phyloP scores from a whole-genome alignment of 2,113 vertebrate species.

The Bubo bubo region DNA sequence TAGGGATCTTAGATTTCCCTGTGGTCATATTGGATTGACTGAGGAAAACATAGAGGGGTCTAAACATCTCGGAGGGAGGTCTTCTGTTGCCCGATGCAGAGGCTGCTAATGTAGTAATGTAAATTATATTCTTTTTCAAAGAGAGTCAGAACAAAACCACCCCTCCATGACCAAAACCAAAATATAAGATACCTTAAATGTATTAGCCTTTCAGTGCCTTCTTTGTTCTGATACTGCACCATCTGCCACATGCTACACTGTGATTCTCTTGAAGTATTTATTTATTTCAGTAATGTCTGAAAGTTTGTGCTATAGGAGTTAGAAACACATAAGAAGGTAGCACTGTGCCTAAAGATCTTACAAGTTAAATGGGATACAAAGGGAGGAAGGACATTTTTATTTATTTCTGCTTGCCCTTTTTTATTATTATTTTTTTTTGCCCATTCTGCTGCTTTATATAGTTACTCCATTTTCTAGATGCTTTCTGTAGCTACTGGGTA shows the following conservation, averaged over 20 bases:
- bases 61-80: conserved; percentile 23
- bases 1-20: background rate
- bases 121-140: background rate
- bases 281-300: background rate
- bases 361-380: background rate
- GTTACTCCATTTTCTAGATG: background rate
- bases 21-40: background rate
- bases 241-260: background rate
- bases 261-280: background rate
- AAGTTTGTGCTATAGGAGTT: background rate
- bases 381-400: background rate
- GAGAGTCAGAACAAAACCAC: background rate
- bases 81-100: background rate
- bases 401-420: background rate
- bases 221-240: background rate
- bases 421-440: background rate
- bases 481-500: background rate
- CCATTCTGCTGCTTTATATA: background rate
- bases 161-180: background rate
- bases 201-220: background rate
- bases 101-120: background rate
- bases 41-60: background rate
- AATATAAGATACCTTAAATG: background rate
- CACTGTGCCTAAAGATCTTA: background rate
- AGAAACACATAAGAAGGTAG: background rate